These are phyloP conservation scores for Rhea pennata DNA, from an alignment of 2,113 vertebrate species.

Conservation along the genomic window DNA sequence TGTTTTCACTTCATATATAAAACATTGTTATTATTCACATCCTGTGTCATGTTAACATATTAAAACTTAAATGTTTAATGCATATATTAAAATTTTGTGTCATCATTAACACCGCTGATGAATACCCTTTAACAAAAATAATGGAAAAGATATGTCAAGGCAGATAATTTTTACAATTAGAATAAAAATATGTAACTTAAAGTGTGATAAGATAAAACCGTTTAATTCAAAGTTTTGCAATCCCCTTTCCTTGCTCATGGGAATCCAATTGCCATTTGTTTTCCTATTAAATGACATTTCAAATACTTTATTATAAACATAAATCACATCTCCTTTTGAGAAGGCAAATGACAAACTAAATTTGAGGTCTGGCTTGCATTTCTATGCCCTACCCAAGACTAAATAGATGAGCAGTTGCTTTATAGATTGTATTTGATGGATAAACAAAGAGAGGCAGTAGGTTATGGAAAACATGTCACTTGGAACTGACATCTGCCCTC, in stretches of 20 bases:
- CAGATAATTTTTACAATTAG: constrained; percentile 84
- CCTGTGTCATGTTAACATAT: constrained; percentile 83
- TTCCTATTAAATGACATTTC: constrained; percentile 82
- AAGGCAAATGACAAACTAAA: constrained; percentile 77
- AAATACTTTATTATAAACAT: constrained; percentile 82
- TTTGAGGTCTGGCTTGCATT: constrained; percentile 74
- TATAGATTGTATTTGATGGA: constrained; percentile 75
- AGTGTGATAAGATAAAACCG: constrained; percentile 72
- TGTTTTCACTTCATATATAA: constrained; percentile 87
- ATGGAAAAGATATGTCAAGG: constrained; percentile 76
- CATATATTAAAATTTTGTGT: constrained; percentile 84
- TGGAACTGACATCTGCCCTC: constrained; percentile 77
- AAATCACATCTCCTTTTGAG: constrained; percentile 81
- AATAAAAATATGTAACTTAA: constrained; percentile 78
- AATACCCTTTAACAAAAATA: constrained; percentile 80
- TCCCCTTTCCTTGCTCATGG: constrained; percentile 41
- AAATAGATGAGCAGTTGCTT: constrained; percentile 74
- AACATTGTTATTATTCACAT: constrained; percentile 87
- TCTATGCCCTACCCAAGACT: constrained; percentile 56
- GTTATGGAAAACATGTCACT: constrained; percentile 70
- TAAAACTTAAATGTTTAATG: constrained; percentile 89
- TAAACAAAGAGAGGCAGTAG: constrained; percentile 74
- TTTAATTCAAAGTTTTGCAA: constrained; percentile 71
- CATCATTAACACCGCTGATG: constrained; percentile 82
- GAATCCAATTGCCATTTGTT: constrained; percentile 77